Evolutionary conservation across 2,888 invertebrate species (phyloP).

Genomic region (Amiota minor): DNA sequence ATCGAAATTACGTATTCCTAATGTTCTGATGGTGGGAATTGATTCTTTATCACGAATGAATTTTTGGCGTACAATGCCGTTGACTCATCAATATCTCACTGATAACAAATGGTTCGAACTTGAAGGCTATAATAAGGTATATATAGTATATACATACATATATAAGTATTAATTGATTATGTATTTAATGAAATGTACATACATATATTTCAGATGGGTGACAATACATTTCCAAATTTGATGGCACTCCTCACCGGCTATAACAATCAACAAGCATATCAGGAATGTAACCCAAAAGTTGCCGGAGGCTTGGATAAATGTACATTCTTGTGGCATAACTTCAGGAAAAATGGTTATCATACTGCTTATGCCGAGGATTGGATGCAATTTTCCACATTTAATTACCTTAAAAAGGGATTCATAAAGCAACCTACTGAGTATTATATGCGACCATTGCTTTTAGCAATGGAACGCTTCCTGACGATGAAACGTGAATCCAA

Average conservation of each 20-base stretch:
- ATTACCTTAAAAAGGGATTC: constrained; percentile 82
- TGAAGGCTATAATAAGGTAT: constrained; percentile 82
- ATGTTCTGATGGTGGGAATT: constrained; percentile 85
- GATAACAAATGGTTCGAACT: constrained; percentile 80
- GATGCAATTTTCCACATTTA: constrained; percentile 78
- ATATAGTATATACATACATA: no score
- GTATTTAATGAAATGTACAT: not conserved
- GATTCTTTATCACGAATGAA: constrained; percentile 89
- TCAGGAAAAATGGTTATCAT: constrained; percentile 79
- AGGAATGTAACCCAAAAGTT: constrained; percentile 74
- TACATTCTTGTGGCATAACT: constrained; percentile 85
- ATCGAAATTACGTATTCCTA: constrained; percentile 71
- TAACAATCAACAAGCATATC: constrained; percentile 73
- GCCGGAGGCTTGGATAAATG: constrained; percentile 80
- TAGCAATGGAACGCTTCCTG: constrained; percentile 78
- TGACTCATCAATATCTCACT: constrained; percentile 79
- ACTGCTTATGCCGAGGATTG: constrained; percentile 88
- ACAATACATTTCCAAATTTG: constrained; percentile 92
- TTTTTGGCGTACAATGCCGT: constrained; percentile 82
- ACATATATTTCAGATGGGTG: constrained; percentile 78
- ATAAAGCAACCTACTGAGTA: constrained; percentile 84
- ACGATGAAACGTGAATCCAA: constrained; percentile 73
- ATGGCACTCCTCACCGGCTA: constrained; percentile 86
- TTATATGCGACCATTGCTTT: constrained; percentile 82
- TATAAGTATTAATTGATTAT: constrained; percentile 9